phyloP scores from a whole-genome alignment of 1,140 invertebrate species.

The Drosophila simulans region DNA sequence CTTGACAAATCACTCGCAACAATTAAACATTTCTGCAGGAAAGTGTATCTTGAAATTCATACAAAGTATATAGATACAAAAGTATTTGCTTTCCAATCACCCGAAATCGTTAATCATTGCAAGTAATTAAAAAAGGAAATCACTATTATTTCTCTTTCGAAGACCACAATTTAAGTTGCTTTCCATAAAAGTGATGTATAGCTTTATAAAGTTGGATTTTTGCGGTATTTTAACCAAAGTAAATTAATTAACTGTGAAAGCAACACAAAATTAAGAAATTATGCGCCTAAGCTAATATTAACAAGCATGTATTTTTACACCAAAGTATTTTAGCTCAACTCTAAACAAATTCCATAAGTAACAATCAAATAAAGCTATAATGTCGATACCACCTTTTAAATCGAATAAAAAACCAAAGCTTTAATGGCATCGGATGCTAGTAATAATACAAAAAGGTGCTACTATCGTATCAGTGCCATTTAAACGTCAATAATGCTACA shows the following conservation, averaged over 20 bases:
- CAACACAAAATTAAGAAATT: neutral
- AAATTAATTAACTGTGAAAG: too few species aligned
- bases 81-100: slow-evolving; percentile 9
- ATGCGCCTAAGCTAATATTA: too few species aligned
- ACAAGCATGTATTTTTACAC: too few species aligned
- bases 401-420: neutral
- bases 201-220: neutral
- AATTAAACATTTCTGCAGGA: slow-evolving; percentile 20
- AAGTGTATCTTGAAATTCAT: slow-evolving; percentile 1
- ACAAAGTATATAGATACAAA: neutral
- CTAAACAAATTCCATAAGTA: neutral
- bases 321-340: neutral
- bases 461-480: neutral
- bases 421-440: neutral
- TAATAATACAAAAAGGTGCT: neutral
- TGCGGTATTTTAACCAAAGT: neutral
- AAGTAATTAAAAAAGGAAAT: neutral
- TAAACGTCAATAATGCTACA: slow-evolving; percentile 1
- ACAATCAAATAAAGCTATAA: neutral
- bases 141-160: too few species aligned
- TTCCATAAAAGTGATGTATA: neutral
- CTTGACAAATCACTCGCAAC: slow-evolving; percentile 32
- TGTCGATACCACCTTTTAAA: too few species aligned
- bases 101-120: neutral
- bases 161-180: neutral